phyloP scores from a whole-genome alignment of 2,797 vertebrate genomes.

The Gouania willdenowi region DNA sequence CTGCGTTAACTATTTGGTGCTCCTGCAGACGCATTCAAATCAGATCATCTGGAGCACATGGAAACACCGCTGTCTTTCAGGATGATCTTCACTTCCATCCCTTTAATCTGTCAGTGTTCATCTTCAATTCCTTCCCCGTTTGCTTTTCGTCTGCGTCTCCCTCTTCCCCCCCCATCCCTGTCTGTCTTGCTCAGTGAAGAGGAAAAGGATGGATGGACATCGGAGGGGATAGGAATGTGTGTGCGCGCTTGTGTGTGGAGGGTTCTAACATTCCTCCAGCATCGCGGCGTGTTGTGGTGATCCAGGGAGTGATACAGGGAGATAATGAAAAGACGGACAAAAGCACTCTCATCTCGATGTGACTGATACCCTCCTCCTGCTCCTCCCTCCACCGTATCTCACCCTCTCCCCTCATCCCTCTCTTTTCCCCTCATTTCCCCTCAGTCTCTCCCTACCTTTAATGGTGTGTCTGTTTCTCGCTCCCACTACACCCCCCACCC shows the following conservation, averaged over 20 bases:
- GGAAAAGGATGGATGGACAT: slow-evolving; percentile 67
- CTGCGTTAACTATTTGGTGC: too few relatives aligned
- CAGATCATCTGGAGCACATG: background rate
- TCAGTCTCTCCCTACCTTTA: slow-evolving; percentile 55
- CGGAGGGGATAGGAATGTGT: slow-evolving; percentile 21
- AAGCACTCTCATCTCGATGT: slow-evolving; percentile 79
- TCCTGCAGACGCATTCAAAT: slow-evolving; percentile 12
- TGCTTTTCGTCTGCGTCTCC: slow-evolving; percentile 41
- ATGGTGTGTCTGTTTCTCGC: slow-evolving; percentile 55
- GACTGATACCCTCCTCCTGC: slow-evolving; percentile 73
- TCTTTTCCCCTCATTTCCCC: slow-evolving; percentile 51
- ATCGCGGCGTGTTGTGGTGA: slow-evolving; percentile 74
- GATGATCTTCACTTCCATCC: slow-evolving; percentile 28
- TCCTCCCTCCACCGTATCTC: slow-evolving; percentile 48
- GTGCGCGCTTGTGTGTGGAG: slow-evolving; percentile 46
- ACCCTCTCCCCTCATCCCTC: slow-evolving; percentile 35
- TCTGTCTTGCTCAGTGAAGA: slow-evolving; percentile 64
- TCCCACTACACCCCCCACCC: slow-evolving; percentile 29
- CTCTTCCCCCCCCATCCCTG: slow-evolving; percentile 22
- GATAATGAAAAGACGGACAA: slow-evolving; percentile 86
- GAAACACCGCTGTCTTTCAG: slow-evolving; percentile 29
- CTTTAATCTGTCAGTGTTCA: slow-evolving; percentile 49
- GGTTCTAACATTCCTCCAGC: slow-evolving; percentile 78
- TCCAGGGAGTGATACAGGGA: slow-evolving; percentile 80
- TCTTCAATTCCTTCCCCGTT: slow-evolving; percentile 46